These are phyloP conservation scores for Lysandra coridon DNA, from an alignment of 2,888 invertebrate genomes.

Conservation along the genomic window DNA sequence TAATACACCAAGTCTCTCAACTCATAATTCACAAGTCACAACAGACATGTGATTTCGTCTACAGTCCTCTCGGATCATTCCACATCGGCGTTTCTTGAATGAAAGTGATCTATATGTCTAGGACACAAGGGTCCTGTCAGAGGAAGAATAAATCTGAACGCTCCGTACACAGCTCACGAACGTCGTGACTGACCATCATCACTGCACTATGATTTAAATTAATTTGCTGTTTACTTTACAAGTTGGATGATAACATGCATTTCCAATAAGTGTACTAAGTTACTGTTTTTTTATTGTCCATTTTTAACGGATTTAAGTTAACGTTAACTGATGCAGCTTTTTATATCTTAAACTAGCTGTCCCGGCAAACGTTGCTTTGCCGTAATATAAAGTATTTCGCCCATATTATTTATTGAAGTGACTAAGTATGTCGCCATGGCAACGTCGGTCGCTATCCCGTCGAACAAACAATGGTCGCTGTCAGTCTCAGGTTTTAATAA, in stretches of 20 bases:
- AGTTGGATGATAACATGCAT: not conserved
- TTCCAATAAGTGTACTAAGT: not conserved
- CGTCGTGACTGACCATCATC: slow-evolving; percentile 15
- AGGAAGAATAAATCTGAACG: not conserved
- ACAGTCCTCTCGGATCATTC: not conserved
- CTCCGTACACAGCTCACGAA: not conserved
- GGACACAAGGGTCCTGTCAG: not conserved
- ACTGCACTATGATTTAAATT: slow-evolving; percentile 17
- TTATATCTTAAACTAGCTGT: too few species aligned
- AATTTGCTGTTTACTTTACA: slow-evolving; percentile 4
- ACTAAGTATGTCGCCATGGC: too few species aligned
- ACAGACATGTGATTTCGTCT: not conserved
- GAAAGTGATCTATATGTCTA: not conserved
- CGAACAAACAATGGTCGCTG: too few species aligned
- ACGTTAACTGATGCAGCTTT: not conserved
- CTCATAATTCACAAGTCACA: not conserved
- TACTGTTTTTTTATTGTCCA: not conserved
- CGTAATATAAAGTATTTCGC: too few species aligned
- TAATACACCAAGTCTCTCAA: not conserved
- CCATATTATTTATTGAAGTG: too few species aligned
- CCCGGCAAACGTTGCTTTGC: too few species aligned
- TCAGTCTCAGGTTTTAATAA: too few species aligned
- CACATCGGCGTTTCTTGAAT: not conserved
- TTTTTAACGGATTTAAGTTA: not conserved
- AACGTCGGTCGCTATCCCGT: too few species aligned